Evolutionary conservation across 2,113 vertebrate species (phyloP).

Genomic region (Orycteropus afer): DNA sequence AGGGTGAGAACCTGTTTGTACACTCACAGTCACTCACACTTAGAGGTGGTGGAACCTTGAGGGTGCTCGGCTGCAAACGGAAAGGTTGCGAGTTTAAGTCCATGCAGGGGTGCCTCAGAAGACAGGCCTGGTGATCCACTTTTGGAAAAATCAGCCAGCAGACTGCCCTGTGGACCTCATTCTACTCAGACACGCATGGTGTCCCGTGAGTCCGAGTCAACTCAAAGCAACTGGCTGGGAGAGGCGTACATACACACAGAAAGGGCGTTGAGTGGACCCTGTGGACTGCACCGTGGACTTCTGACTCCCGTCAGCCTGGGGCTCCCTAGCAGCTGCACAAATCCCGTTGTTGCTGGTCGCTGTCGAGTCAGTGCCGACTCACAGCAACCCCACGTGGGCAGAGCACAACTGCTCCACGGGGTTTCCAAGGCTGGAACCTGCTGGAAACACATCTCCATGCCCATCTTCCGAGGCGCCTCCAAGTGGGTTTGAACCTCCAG

Average conservation of each 20-base stretch:
- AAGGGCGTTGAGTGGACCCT: neutral
- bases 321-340: no score
- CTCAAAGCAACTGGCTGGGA: neutral
- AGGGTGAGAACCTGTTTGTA: neutral
- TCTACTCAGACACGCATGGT: neutral
- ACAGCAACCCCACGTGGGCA: neutral
- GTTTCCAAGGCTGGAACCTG: neutral
- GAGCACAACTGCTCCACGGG: neutral
- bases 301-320: no score
- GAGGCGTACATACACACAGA: neutral
- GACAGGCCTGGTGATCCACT: neutral
- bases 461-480: neutral
- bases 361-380: neutral
- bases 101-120: neutral
- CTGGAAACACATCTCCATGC: neutral
- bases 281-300: neutral
- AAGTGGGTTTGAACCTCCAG: neutral
- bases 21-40: neutral
- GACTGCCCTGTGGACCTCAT: neutral
- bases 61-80: no score
- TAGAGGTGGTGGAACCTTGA: no score
- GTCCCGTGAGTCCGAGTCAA: neutral
- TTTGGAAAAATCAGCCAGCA: neutral
- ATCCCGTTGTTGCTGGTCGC: neutral
- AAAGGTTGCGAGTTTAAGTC: no score